Conservation (phyloP, 2,888 invertebrate species). For the Pheosia tremula region DNA sequence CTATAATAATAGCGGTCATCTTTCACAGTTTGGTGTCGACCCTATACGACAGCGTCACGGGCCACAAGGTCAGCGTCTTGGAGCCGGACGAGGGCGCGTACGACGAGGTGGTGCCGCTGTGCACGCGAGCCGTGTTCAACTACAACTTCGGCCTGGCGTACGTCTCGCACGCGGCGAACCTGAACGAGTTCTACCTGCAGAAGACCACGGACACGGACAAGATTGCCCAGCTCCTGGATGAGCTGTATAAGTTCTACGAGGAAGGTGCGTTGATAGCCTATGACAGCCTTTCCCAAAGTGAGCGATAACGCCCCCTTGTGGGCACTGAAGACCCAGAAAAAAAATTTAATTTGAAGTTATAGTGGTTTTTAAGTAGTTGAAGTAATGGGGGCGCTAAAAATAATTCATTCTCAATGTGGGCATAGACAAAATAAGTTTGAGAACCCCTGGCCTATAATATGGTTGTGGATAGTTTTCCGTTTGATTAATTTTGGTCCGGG, state of each 20-base stretch:
- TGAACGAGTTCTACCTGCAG: conserved; percentile 87
- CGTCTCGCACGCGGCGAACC: conserved; percentile 84
- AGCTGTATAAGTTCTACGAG: conserved; percentile 83
- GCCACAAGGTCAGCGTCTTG: conserved; percentile 77
- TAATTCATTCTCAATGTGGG: too few species aligned
- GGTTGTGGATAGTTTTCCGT: too few species aligned
- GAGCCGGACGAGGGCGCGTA: conserved; percentile 82
- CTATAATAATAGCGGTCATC: not conserved
- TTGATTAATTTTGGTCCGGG: too few species aligned
- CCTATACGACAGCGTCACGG: conserved; percentile 82
- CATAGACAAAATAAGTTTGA: too few species aligned
- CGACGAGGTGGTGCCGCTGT: conserved; percentile 81
- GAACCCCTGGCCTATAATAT: too few species aligned
- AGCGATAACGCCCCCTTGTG: too few species aligned
- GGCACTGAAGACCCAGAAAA: too few species aligned
- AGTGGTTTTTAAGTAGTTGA: too few species aligned
- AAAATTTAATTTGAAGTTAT: too few species aligned
- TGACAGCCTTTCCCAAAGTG: too few species aligned
- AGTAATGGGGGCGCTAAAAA: too few species aligned
- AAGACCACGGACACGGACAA: conserved; percentile 72
- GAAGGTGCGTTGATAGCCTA: conserved; percentile 51
- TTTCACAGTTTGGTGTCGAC: conserved; percentile 86
- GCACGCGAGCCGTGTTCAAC: conserved; percentile 86
- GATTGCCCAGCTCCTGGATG: conserved; percentile 83
- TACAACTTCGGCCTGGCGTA: conserved; percentile 83